Evolutionary conservation across 2,113 vertebrate species (phyloP).

Genomic region (Cebidichthys violaceus): DNA sequence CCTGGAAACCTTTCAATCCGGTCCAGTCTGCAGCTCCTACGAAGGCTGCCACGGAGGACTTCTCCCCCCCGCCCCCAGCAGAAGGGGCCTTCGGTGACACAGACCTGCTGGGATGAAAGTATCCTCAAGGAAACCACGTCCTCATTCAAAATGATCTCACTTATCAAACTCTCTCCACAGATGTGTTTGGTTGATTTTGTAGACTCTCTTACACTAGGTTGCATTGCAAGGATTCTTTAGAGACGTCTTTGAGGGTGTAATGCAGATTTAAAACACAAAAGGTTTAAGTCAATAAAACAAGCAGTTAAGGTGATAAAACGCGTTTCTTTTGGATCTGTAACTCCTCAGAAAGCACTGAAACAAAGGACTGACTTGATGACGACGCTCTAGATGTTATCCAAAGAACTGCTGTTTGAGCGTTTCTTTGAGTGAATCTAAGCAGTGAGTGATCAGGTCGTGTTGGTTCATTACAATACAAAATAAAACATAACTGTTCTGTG

Average conservation of each 20-base stretch:
- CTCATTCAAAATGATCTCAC: conserved; percentile 10
- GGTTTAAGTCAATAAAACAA: background rate
- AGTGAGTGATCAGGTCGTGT: background rate
- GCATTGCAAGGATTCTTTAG: background rate
- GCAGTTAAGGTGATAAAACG: background rate
- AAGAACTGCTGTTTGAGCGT: background rate
- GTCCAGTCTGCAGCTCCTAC: conserved; percentile 1
- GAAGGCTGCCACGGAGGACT: background rate
- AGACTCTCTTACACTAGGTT: background rate
- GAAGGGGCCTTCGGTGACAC: conserved; percentile 21
- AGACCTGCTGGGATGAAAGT: conserved; percentile 59
- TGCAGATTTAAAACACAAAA: conserved; percentile 2
- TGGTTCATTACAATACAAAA: background rate
- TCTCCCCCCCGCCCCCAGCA: background rate
- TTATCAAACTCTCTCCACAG: background rate
- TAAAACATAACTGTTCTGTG: conserved; percentile 7
- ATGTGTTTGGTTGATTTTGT: conserved; percentile 7
- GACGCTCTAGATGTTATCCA: background rate
- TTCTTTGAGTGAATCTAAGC: background rate
- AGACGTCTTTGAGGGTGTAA: background rate
- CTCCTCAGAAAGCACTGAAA: background rate
- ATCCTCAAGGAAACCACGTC: conserved; percentile 4
- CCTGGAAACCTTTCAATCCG: conserved; percentile 85
- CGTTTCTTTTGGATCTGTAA: background rate
- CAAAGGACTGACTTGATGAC: conserved; percentile 3